A percentile compares a stretch with the other conserved stretches of the same genome.
Evolutionary conservation across 1,140 invertebrate species (phyloP).

Genomic region (Diachasma alloeum): DNA sequence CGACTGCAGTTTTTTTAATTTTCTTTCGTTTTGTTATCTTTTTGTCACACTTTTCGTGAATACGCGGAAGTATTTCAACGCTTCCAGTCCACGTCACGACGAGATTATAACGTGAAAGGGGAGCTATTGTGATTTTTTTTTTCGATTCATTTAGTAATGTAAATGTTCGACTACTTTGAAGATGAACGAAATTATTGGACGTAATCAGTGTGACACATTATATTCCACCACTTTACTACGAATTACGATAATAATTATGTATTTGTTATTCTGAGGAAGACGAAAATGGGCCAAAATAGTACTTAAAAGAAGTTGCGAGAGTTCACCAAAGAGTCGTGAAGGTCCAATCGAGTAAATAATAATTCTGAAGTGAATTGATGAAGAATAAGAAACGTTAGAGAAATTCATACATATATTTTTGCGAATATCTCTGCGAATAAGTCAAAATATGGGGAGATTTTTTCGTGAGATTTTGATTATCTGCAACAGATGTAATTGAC

Average conservation of each 20-base stretch:
- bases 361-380: neutral
- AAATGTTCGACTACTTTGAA: too few species aligned
- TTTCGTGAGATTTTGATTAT: too few species aligned
- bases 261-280: neutral
- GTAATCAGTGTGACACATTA: neutral
- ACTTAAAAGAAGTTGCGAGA: neutral
- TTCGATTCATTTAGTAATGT: neutral
- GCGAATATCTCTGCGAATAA: neutral
- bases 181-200: neutral
- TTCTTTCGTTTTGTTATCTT: too few species aligned
- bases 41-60: too few species aligned
- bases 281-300: constrained; percentile 17
- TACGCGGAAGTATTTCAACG: too few species aligned
- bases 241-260: neutral
- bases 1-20: too few species aligned
- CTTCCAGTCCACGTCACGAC: too few species aligned
- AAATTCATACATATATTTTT: too few species aligned
- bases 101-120: neutral
- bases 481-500: too few species aligned
- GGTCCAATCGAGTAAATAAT: neutral
- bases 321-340: neutral
- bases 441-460: too few species aligned
- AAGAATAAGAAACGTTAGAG: neutral
- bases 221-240: too few species aligned
- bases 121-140: neutral